Conservation (phyloP, 1,140 invertebrate genomes). For the Drosophila cardini region DNA sequence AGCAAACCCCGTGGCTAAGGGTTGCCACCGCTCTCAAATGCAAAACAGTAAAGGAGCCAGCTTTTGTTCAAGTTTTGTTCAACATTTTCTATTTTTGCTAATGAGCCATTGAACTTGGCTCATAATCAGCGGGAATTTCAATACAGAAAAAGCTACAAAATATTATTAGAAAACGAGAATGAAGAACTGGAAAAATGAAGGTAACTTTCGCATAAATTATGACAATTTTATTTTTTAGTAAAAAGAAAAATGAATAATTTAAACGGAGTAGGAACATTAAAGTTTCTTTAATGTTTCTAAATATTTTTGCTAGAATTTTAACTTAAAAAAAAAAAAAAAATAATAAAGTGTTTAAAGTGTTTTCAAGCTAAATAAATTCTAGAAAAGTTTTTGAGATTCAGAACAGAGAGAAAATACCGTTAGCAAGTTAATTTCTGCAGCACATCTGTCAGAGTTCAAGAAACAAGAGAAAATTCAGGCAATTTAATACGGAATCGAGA, state of each 20-base stretch:
- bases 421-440: background rate
- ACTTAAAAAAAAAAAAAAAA: no score
- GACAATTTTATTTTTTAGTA: no score
- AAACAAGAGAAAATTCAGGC: background rate
- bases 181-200: background rate
- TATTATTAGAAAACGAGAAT: background rate
- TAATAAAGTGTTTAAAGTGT: no score
- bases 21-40: background rate
- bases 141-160: background rate
- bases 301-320: no score
- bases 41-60: background rate
- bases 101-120: conserved; percentile 65
- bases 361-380: no score
- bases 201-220: no score
- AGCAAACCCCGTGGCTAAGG: conserved; percentile 8
- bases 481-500: background rate
- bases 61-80: conserved; percentile 47
- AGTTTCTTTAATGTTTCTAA: no score
- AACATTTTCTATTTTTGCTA: conserved; percentile 62
- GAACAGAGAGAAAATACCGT: no score
- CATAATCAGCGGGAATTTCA: background rate
- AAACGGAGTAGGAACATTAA: no score
- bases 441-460: background rate
- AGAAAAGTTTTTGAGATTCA: background rate
- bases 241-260: no score